These are phyloP conservation scores for Amphibalanus amphitrite DNA, from an alignment of 1,140 invertebrate species.

Conservation along the genomic window DNA sequence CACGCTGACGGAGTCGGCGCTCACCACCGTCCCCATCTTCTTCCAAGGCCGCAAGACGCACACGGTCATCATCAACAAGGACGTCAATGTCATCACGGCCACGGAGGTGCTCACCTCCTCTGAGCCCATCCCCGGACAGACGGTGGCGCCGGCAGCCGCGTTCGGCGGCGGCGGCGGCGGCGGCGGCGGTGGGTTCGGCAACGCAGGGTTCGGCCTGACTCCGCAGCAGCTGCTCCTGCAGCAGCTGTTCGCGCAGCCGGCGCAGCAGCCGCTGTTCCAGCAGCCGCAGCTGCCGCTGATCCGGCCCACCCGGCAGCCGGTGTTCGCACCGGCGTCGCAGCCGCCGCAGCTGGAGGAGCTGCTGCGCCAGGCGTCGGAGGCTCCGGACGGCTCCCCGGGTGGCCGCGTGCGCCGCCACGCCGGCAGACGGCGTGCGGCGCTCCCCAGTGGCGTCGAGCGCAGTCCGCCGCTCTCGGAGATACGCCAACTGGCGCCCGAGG, in stretches of 20 bases:
- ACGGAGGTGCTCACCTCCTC: conserved; percentile 62
- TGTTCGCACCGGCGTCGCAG: not conserved
- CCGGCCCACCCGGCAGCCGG: not conserved
- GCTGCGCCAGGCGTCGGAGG: not conserved
- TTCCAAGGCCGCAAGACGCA: conserved; percentile 73
- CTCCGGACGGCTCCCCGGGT: not conserved
- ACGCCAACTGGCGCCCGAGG: not conserved
- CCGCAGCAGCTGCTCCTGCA: conserved; percentile 10
- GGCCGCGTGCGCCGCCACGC: no score
- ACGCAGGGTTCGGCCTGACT: not conserved
- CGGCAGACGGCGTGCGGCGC: no score
- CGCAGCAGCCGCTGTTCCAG: conserved; percentile 5
- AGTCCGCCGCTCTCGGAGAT: not conserved
- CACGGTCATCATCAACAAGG: conserved; percentile 68
- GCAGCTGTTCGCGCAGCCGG: conserved; percentile 9
- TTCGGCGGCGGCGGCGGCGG: not conserved
- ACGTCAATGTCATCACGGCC: conserved; percentile 60
- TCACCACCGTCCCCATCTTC: conserved; percentile 68
- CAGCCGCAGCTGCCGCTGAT: conserved; percentile 4
- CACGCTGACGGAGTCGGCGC: conserved; percentile 65
- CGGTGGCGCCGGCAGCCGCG: not conserved
- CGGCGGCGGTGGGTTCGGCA: not conserved
- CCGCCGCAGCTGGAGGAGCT: conserved; percentile 4
- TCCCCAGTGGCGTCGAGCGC: no score
- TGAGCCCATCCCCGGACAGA: not conserved